These are phyloP conservation scores for Gymnopithys bicolor DNA, from an alignment of 2,797 vertebrate species.

Conservation along the genomic window DNA sequence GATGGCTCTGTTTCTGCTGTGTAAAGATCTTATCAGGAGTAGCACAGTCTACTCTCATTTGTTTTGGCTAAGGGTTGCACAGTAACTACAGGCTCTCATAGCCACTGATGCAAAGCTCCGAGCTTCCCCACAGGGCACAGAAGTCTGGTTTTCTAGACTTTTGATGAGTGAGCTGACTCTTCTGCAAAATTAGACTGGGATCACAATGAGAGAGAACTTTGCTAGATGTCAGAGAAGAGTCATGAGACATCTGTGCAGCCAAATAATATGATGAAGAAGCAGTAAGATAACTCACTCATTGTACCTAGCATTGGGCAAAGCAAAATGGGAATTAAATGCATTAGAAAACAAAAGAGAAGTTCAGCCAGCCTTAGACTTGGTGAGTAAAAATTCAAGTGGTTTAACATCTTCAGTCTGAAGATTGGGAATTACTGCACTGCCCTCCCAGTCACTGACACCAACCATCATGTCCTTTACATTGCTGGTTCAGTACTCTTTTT, in stretches of 20 bases:
- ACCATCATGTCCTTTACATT: not conserved
- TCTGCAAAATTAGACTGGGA: not conserved
- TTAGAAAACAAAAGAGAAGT: not conserved
- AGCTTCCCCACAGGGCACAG: not conserved
- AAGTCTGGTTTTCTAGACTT: not conserved
- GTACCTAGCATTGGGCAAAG: not conserved
- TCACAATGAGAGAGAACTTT: not conserved
- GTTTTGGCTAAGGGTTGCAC: not conserved
- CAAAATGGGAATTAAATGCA: not conserved
- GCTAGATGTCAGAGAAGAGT: not conserved
- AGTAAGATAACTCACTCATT: not conserved
- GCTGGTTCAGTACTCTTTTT: slow-evolving; percentile 37
- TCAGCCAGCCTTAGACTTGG: not conserved
- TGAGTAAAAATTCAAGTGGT: slow-evolving; percentile 41
- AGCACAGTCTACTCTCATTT: slow-evolving; percentile 48
- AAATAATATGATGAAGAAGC: not conserved
- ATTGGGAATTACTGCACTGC: slow-evolving; percentile 19
- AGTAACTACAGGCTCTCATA: not conserved
- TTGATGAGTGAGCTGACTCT: not conserved
- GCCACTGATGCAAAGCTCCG: not conserved
- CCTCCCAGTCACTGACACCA: not conserved
- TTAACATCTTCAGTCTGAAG: slow-evolving; percentile 35
- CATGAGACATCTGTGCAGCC: not conserved
- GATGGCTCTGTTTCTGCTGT: slow-evolving; percentile 52
- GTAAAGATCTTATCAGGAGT: slow-evolving; percentile 50